These are phyloP conservation scores for Edolisoma coerulescens DNA, from an alignment of 2,113 vertebrate species.

Conservation along the genomic window DNA sequence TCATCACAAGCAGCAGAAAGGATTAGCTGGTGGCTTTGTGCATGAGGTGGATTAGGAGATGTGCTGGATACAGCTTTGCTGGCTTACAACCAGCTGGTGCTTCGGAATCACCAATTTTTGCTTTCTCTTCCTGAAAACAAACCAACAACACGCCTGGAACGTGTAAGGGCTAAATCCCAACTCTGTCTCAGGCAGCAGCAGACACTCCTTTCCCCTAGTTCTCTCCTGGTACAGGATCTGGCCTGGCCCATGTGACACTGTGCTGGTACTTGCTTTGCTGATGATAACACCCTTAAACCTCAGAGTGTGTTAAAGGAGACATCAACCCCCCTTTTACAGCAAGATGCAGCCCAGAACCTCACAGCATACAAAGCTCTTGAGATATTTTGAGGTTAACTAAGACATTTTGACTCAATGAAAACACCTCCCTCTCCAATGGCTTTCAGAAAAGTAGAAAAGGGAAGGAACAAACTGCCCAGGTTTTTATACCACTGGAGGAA, in stretches of 20 bases:
- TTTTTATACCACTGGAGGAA: neutral
- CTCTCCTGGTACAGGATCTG: neutral
- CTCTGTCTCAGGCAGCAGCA: neutral
- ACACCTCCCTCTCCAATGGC: rapidly evolving
- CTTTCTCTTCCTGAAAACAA: neutral
- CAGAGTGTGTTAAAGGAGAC: neutral
- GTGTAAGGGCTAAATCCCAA: neutral
- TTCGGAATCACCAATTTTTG: neutral
- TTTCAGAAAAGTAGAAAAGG: neutral
- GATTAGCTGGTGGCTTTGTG: constrained; percentile 8
- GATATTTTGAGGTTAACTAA: neutral
- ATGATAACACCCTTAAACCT: neutral
- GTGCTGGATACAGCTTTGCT: neutral
- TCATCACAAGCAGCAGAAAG: neutral
- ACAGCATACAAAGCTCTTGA: rapidly evolving
- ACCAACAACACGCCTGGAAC: neutral
- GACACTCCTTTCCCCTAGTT: neutral
- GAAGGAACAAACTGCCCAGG: neutral
- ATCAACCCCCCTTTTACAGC: neutral
- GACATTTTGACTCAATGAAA: neutral
- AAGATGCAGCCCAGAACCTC: neutral
- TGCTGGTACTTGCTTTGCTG: neutral
- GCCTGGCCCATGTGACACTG: neutral
- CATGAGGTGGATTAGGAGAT: neutral
- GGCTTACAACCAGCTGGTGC: neutral